A percentile compares a stretch with the other conserved stretches of the same genome.
Evolutionary conservation across 2,888 invertebrate genomes (phyloP).

Genomic region (Trissonchulus latispiculum): DNA sequence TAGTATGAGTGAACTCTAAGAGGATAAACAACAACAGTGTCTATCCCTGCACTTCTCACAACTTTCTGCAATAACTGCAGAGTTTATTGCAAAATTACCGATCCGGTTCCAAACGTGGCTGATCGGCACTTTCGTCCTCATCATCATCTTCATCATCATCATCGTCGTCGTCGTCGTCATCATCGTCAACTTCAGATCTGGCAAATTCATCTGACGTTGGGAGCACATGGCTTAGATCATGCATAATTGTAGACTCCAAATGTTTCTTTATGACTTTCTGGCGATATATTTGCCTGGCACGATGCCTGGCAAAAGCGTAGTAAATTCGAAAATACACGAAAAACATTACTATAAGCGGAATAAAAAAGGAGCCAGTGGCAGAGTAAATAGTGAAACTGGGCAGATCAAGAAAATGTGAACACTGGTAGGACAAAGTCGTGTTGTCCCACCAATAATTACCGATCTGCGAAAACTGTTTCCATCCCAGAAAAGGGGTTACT

Average conservation of each 20-base stretch:
- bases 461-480: slow-evolving; percentile 42
- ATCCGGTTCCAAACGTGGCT: too few relatives aligned
- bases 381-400: slow-evolving; percentile 49
- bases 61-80: too few relatives aligned
- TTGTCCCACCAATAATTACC: slow-evolving; percentile 19
- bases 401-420: slow-evolving; percentile 38
- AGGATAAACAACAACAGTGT: too few relatives aligned
- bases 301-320: slow-evolving; percentile 43
- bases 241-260: slow-evolving; percentile 42
- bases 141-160: slow-evolving; percentile 20
- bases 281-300: slow-evolving; percentile 44
- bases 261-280: slow-evolving; percentile 35
- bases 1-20: too few relatives aligned
- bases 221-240: slow-evolving; percentile 43
- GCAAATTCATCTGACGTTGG: slow-evolving; percentile 28
- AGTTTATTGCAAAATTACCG: too few relatives aligned
- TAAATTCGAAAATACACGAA: slow-evolving; percentile 98
- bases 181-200: not conserved
- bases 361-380: slow-evolving; percentile 80
- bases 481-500: slow-evolving; percentile 49
- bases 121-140: not conserved
- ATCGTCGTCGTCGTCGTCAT: slow-evolving; percentile 19
- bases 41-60: too few relatives aligned
- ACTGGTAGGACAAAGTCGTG: slow-evolving; percentile 25
- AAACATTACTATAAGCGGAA: slow-evolving; percentile 98